These are phyloP conservation scores for Crotalus adamanteus DNA, from an alignment of 2,797 vertebrate genomes.

Conservation along the genomic window DNA sequence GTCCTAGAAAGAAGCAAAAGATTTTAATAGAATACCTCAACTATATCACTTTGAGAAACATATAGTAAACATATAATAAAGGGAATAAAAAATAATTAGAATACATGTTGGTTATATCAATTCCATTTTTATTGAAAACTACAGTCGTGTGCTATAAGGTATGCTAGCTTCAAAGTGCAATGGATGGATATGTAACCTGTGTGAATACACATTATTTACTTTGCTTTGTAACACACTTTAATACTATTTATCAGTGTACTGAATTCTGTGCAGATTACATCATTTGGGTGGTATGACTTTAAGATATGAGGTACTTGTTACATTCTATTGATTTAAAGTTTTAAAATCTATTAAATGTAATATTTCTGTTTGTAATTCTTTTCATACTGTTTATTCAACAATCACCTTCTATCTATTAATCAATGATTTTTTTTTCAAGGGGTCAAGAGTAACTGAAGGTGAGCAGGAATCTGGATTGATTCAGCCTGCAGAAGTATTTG, in stretches of 20 bases:
- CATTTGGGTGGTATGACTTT: not conserved
- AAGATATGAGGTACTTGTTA: not conserved
- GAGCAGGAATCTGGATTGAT: constrained; percentile 90
- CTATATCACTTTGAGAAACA: not conserved
- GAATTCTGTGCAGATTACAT: not conserved
- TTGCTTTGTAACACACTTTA: not conserved
- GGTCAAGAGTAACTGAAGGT: constrained; percentile 81
- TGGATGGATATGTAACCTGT: not conserved
- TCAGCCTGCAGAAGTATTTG: constrained; percentile 95
- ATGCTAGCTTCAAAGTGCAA: not conserved
- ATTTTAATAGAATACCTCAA: not conserved
- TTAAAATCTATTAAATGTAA: not conserved
- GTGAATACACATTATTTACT: not conserved
- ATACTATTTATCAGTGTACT: not conserved
- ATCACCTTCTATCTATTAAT: constrained; percentile 48
- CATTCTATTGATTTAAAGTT: not conserved
- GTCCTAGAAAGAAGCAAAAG: not conserved
- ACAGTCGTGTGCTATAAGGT: not conserved
- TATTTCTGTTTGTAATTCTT: not conserved
- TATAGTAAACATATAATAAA: not conserved
- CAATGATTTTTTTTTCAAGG: constrained; percentile 74
- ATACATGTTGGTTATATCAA: not conserved
- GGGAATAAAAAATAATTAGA: not conserved
- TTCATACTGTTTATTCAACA: not conserved
- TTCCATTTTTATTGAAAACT: not conserved